Base-by-base conservation (phyloP, 2,797 vertebrate genomes). In the Pangasius krempfi region DNA sequence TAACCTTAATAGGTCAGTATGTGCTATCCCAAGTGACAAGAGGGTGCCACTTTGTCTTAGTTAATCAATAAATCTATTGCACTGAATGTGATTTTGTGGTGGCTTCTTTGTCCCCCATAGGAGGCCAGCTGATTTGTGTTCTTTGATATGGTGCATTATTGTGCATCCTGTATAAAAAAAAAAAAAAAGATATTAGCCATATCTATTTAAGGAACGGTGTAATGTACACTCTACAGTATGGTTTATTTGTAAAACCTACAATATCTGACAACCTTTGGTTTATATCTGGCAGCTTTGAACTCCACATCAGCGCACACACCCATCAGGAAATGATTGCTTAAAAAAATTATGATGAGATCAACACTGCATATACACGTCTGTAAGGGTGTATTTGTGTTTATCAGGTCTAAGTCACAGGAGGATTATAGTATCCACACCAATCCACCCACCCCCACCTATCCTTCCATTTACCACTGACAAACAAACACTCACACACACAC, bases 51-150 rank as follows among this genome's bases (percentile, higher is more conserved):
- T 86, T 44, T 86, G 62, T 86, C 84, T 81, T 86, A 47, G 79
- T 58, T 33, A 82, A 86, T 89, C 88, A 89, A 82, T 89, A 86
- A 52, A 82, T 88, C 79, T 50, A 88, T 62, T 73, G 33, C 50
- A n/a, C 78, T 52, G 30, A 30, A 86, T 50, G 58, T 60, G 64
- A 54, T 22, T 70, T 54, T 54, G 64, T 54, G 64, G 47, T 68
- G 2, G 2, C 2, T 70, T 70, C 58, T 85, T 14, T 72, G n/a
- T 52, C 62, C 16, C 2, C 10, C 3, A 6, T 58, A 60, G 13
- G 25, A 47, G 70, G 25, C 76, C 54, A 60, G 33, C 27, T 20
- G 64, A 70, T 75, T 76, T 18, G 37, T 47, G 37, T n/a, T 44
- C 33, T 52, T 37, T 70, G 83, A 70, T 47, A 54, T 66, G 40